Base-by-base conservation (phyloP, 2,888 invertebrate species). In the Caenorhabditis sinica region DNA sequence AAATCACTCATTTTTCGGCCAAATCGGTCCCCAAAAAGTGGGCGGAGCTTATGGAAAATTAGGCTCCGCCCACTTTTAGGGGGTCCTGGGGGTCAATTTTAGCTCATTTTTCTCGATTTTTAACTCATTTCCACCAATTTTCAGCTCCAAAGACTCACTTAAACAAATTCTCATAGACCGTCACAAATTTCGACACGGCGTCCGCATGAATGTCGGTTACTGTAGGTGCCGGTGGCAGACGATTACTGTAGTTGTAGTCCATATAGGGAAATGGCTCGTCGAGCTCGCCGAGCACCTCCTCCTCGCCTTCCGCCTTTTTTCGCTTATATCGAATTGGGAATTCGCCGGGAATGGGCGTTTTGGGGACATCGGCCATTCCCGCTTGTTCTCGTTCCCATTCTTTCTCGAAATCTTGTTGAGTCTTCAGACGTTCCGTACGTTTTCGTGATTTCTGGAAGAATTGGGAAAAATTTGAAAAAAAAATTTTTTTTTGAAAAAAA, bases 121-220 rank as follows among this genome's bases (percentile, higher is more conserved):
- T 17, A 43, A 13, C 11, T 13, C 15, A 11, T 13, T 3, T 43
- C 2, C 2, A 2, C 43, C 43, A 15, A 11, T 8, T 43, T 43
- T 43, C 17, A 15, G 2, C 11, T 13, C 43, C 15, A 43, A 8
- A n/a, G 2, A 15, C 43, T 13, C 49, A 49, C 36, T 25, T 66
- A 65, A 82, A 82, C 51, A 82, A 30, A 30, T 82, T 75, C 17
- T 58, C 49, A 71, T 75, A 82, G 20, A 60, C 68, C 33, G 66
- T 75, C 20, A 83, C 79, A n/a, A 71, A 75, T 13, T 63, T 71
- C 11, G 79, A 72, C 33, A 79, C 71, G 0, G 79, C 53, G 8
- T 65, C 65, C 5, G 79, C 79, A 36, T 79, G 79, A 25, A 79
- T 79, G n/a, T 79, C 79, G 11, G 71, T 72, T 43, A 79, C 51